Base-by-base conservation (phyloP, 2,888 invertebrate species). In the Cerceris rybyensis region DNA sequence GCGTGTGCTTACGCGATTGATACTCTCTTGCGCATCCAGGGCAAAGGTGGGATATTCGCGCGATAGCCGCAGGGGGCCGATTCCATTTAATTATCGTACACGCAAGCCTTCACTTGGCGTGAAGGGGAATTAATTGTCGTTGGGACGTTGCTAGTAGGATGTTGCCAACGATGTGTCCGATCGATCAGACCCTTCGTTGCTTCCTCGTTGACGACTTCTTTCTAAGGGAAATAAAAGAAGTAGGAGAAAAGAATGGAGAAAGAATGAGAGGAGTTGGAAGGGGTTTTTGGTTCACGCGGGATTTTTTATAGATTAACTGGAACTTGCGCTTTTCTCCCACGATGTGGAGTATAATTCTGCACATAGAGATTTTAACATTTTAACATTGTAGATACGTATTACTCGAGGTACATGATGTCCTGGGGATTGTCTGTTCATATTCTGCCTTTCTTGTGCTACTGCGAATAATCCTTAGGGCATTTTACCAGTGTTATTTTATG, bases 41-140 rank as follows among this genome's bases (percentile, higher is more conserved):
- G n/a, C 50, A n/a, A 50, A 50, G 11, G 28, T 57, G 43, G 43
- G 58, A 60, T 58, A 59, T 67, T 63, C 63, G 66, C 71, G 70
- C 61, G 66, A 69, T 72, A 67, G 71, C 80, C 72, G 70, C 81
- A 75, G 70, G 78, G 78, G 75, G 73, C 75, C 75, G 80, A 85
- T 83, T 79, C 74, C 79, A 82, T 87, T 87, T 86, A 87, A 87
- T 74, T 69, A 69, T 63, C 69, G 64, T 14, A 59, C 42, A 69
- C 14, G 80, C 75, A 71, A 69, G 80, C 75, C 66, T 70, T 71
- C 75, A 75, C 73, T 70, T 28, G 67, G 72, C 65, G 79, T 80
- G 81, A 81, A 83, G 78, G 81, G 83, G 79, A 85, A 86, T 86
- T 86, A 86, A 86, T 86, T 81, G 82, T 79, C 69, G 63, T 50